Evolutionary conservation across 1,140 invertebrate genomes (phyloP).

Genomic region (Andricus grossulariae): DNA sequence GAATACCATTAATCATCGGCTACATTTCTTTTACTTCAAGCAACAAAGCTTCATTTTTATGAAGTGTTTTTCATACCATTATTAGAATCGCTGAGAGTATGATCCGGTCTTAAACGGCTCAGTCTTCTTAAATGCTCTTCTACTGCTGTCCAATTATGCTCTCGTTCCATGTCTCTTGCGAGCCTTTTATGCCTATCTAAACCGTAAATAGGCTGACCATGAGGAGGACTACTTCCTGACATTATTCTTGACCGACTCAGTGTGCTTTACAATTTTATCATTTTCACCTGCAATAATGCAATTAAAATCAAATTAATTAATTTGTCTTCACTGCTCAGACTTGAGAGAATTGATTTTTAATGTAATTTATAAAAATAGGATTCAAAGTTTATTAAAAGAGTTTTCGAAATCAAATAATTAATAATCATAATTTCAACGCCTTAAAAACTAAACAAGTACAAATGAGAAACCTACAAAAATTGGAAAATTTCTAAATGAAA

Average conservation of each 20-base stretch:
- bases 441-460: background rate
- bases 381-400: too few relatives aligned
- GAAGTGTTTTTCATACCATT: constrained; percentile 51
- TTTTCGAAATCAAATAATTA: too few relatives aligned
- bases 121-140: constrained; percentile 64
- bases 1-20: background rate
- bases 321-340: too few relatives aligned
- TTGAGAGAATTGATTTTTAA: background rate
- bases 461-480: background rate
- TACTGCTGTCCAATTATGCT: constrained; percentile 47
- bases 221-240: constrained; percentile 58
- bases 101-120: constrained; percentile 58
- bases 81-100: constrained; percentile 46
- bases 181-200: constrained; percentile 55
- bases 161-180: constrained; percentile 49
- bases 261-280: background rate
- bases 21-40: constrained; percentile 6
- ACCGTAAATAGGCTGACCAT: constrained; percentile 43
- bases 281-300: background rate
- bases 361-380: background rate
- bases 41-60: constrained; percentile 17
- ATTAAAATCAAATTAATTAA: too few relatives aligned
- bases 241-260: constrained; percentile 45
- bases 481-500: background rate
- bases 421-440: too few relatives aligned